Conservation (phyloP, 2,113 vertebrate species). For the Aramus guarauna region DNA sequence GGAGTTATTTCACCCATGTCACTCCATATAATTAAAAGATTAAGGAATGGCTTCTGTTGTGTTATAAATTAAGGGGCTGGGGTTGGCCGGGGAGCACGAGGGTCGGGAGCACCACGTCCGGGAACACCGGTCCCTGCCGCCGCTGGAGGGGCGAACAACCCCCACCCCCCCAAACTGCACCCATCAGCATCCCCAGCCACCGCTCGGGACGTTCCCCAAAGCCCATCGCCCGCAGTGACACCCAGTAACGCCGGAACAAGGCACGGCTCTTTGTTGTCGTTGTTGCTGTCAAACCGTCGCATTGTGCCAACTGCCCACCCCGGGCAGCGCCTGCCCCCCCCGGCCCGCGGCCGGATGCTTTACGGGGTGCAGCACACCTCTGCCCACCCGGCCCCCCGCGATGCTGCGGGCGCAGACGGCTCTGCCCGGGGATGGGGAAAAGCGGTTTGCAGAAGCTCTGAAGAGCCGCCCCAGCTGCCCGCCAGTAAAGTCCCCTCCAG, state of each 20-base stretch:
- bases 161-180: neutral
- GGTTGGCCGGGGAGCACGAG: neutral
- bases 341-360: fast-evolving
- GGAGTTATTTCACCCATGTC: neutral
- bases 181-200: neutral
- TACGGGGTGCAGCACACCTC: fast-evolving
- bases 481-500: neutral
- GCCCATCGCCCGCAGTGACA: fast-evolving
- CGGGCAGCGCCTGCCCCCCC: fast-evolving
- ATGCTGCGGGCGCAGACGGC: neutral
- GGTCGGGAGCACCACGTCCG: fast-evolving
- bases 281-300: neutral
- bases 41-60: neutral
- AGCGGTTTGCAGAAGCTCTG: neutral
- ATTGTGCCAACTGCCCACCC: neutral
- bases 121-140: fast-evolving
- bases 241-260: fast-evolving
- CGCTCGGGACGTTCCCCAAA: fast-evolving
- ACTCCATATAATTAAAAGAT: neutral
- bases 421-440: fast-evolving
- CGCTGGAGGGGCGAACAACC: fast-evolving
- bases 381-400: neutral
- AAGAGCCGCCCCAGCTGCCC: neutral
- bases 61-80: neutral
- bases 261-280: no score